Base-by-base conservation (phyloP, 2,113 vertebrate genomes). In the Rousettus leschenaultii region DNA sequence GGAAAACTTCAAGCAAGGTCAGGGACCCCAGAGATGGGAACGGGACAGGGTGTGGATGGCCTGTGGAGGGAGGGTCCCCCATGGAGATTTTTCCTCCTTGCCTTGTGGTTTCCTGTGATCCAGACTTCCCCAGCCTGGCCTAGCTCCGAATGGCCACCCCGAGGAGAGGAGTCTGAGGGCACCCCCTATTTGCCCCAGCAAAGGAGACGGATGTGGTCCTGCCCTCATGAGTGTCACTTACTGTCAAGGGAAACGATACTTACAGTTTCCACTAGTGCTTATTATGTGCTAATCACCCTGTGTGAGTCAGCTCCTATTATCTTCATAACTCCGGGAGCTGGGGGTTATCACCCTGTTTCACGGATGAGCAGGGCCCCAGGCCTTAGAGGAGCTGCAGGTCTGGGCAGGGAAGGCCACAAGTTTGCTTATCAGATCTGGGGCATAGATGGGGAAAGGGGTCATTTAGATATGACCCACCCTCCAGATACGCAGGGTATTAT, bases 1-100 rank as follows among this genome's bases (percentile, higher is more conserved):
- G 85, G 99, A 99, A 21, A 99, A 98, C 98, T 99, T 99, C 97
- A 99, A 99, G 97, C 99, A 99, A 99, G 99, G 99, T 99, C 4
- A 1, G 97, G 22, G 40, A 40, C 26, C 48, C n/a, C 3, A 0
- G 24, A 26, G 93, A 89, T 78, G 59, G 87, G 51, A 10, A 4
- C 10, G 13, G 6, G 26, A 15, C 9, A 1, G 19, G 48, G 51
- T 5, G 0, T 26, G 3, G 2, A 73, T 2, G n/a, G 78, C 65
- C 48, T 18, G 38, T 45, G 61, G 63, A 24, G 59, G 89, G 35
- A 24, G 59, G 89, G 35, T 18, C 4, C 57, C 40, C 38, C 21
- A 0, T 2, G 30, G 59, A 38, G 19, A 51, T 66, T 4, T 26
- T n/a, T 53, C 74, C 70, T 85, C 59, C 33, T 79, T 61, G 35